Percentiles rank a stretch among this genome's conserved stretches.
phyloP scores from a whole-genome alignment of 1,140 invertebrate genomes.

The Tetramorium alpestre region DNA sequence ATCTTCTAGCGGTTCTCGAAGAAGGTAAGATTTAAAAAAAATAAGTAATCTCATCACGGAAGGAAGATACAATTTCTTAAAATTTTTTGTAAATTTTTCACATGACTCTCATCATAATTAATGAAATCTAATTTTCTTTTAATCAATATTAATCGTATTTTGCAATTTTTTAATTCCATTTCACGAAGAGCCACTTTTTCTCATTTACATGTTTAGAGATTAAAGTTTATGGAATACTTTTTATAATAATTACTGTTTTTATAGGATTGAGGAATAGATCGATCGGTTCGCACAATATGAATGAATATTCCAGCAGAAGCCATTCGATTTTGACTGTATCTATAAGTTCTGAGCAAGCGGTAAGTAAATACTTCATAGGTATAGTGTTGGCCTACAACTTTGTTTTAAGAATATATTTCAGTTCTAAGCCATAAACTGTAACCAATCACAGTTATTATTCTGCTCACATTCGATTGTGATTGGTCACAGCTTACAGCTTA shows the following conservation, averaged over 20 bases:
- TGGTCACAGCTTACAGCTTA: no score
- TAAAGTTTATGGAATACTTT: neutral
- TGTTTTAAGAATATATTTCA: no score
- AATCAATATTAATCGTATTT: neutral
- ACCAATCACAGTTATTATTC: no score
- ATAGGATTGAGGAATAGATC: constrained; percentile 93
- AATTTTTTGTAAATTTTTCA: neutral
- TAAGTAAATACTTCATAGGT: constrained; percentile 71
- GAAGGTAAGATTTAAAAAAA: constrained; percentile 89
- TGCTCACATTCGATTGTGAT: no score
- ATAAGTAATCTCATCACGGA: neutral
- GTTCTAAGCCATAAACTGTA: no score
- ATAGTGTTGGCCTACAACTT: neutral
- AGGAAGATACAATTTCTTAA: neutral
- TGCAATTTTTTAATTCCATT: neutral
- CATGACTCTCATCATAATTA: neutral
- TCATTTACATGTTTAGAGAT: neutral
- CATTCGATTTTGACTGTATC: constrained; percentile 97
- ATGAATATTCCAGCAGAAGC: constrained; percentile 97
- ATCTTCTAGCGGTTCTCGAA: constrained; percentile 96
- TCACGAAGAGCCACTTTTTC: neutral
- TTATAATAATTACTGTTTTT: constrained; percentile 56
- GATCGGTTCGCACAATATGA: constrained; percentile 97
- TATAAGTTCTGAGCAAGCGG: constrained; percentile 93
- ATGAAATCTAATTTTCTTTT: neutral